A percentile compares a stretch with the other conserved stretches of the same genome.
Evolutionary conservation across 2,797 vertebrate genomes (phyloP).

Genomic region (Euthynnus affinis): DNA sequence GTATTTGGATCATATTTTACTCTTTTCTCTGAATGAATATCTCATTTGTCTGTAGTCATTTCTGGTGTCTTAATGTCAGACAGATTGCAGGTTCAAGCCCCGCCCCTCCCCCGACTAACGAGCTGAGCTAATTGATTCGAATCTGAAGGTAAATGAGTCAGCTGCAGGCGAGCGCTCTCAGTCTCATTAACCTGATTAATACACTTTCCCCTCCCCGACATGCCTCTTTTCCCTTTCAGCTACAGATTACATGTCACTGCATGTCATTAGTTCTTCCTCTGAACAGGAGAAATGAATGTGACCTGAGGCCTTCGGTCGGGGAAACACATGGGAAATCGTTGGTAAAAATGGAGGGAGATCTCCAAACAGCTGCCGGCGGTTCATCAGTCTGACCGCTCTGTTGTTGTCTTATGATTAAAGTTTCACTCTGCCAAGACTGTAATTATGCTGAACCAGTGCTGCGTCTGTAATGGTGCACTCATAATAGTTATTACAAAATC

Average conservation of each 20-base stretch:
- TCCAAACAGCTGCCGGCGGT: neutral
- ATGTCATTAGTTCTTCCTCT: constrained; percentile 91
- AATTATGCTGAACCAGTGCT: neutral
- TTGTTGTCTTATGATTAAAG: no score
- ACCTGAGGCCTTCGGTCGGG: constrained; percentile 84
- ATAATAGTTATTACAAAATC: no score
- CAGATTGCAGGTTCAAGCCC: constrained; percentile 17
- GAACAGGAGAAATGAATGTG: constrained; percentile 89
- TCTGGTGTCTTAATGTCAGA: constrained; percentile 4
- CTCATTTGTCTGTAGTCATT: no score
- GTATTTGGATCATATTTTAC: no score
- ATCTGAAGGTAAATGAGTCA: constrained; percentile 33
- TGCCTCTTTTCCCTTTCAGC: constrained; percentile 85
- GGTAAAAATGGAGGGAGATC: constrained; percentile 79
- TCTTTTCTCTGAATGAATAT: no score
- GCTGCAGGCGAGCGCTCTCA: constrained; percentile 20
- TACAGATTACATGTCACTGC: constrained; percentile 92
- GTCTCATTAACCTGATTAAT: constrained; percentile 88
- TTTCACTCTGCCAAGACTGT: neutral
- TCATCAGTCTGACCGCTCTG: neutral
- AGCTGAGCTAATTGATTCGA: constrained; percentile 36
- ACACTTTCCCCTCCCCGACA: constrained; percentile 59
- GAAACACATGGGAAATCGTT: constrained; percentile 90
- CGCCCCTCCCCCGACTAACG: constrained; percentile 27
- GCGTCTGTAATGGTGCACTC: no score